Base-by-base conservation (phyloP, 2,888 invertebrate genomes). In the Noctua comes region DNA sequence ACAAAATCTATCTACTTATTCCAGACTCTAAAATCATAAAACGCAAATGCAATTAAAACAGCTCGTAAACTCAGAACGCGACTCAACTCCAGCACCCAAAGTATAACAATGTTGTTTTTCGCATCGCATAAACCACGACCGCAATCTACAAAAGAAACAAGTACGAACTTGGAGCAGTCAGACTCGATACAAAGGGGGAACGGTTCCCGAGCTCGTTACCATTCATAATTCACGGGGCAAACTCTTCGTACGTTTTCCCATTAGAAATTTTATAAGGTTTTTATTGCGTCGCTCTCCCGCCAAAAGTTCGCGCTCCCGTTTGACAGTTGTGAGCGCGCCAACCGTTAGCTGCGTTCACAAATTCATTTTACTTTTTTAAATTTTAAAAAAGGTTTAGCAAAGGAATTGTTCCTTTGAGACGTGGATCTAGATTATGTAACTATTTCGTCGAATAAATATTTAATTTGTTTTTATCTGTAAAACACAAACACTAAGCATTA, bases 231-330 rank as follows among this genome's bases (percentile, higher is more conserved):
- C 96, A 96, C 92, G 89, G 88, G 88, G 93, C 94, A 95, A 96
- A 96, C 96, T 96, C 95, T 91, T 92, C 92, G 95, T 96, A 96
- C 96, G 96, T 97, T 96, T 96, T 96, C 96, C 96, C 93, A 96
- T 97, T 96, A 96, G 92, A 94, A 96, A 96, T 96, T 96, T 96
- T 96, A 96, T 96, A 95, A 96, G 95, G 96, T 96, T 96, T 96
- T 96, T 96, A 96, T 95, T 95, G 94, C 93, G 90, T 87, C 89
- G 87, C 79, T 71, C 83, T 90, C 91, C 92, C 93, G 93, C 93
- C 90, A 91, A 94, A 95, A 94, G 93, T 95, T 94, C 79, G 82
- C 89, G 90, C 88, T 81, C 90, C 89, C 86, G 89, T 92, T 92
- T 93, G 93, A 93, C 93, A 93, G 91, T 76, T 88, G 87, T 85